phyloP scores from a whole-genome alignment of 2,113 vertebrate genomes.

The Clarias batrachus region DNA sequence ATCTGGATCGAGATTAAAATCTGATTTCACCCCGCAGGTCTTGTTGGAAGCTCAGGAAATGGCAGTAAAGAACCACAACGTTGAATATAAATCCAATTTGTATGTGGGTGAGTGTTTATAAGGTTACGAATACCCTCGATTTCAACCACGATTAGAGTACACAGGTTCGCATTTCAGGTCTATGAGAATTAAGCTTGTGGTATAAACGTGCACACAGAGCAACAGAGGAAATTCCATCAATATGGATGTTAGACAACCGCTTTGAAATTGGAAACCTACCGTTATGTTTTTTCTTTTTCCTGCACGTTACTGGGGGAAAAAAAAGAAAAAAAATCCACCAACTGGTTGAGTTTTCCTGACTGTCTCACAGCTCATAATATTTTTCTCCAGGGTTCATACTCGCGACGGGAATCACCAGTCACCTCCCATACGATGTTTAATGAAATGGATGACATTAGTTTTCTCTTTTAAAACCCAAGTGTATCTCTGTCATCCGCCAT shows the following conservation, averaged over 20 bases:
- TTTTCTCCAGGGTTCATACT: no score
- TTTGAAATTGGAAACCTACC: not conserved
- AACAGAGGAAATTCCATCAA: not conserved
- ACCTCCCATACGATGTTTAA: no score
- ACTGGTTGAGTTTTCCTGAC: not conserved
- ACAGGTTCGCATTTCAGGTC: not conserved
- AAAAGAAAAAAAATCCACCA: not conserved
- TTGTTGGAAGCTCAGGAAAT: constrained; percentile 95
- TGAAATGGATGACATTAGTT: no score
- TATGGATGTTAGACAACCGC: not conserved
- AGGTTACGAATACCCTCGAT: no score
- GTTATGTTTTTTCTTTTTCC: not conserved
- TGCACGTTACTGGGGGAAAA: not conserved
- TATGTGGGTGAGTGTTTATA: constrained; percentile 80
- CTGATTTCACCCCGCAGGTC: constrained; percentile 70
- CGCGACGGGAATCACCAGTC: no score
- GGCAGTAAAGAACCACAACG: constrained; percentile 88
- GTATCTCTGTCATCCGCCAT: no score
- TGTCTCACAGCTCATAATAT: not conserved
- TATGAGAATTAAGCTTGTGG: not conserved
- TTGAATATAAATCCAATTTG: constrained; percentile 94
- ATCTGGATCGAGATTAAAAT: not conserved
- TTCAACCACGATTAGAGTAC: no score
- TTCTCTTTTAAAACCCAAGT: no score
- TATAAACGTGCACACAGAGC: no score